Evolutionary conservation across 2,113 vertebrate genomes (phyloP).

Genomic region (Paraplagusia blochii): DNA sequence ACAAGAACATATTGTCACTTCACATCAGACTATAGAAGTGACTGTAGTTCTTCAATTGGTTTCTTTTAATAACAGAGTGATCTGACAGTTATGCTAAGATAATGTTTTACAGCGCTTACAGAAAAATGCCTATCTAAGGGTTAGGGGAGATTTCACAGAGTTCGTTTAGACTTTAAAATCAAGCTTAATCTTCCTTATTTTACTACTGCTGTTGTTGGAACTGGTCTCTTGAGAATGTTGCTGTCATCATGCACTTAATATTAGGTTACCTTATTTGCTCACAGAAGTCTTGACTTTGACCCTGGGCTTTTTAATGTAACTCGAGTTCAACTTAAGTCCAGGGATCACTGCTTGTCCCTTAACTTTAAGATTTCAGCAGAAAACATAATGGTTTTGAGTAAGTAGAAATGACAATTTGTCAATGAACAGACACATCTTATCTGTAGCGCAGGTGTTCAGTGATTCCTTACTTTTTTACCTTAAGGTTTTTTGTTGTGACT

Average conservation of each 20-base stretch:
- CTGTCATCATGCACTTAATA: conserved; percentile 26
- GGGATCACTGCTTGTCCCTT: neutral
- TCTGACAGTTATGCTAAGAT: too few relatives aligned
- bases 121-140: too few relatives aligned
- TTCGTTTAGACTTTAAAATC: too few relatives aligned
- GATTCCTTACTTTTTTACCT: neutral
- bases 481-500: conserved; percentile 25
- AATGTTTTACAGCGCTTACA: too few relatives aligned
- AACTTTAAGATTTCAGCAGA: neutral
- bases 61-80: too few relatives aligned
- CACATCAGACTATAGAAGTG: too few relatives aligned
- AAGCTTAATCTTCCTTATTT: too few relatives aligned
- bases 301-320: conserved; percentile 34
- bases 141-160: too few relatives aligned
- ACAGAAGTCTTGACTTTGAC: conserved; percentile 20
- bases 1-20: too few relatives aligned
- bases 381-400: neutral
- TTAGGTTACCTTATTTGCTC: conserved; percentile 26
- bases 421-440: too few relatives aligned
- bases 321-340: conserved; percentile 51
- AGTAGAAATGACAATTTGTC: neutral
- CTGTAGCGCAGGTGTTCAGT: neutral
- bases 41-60: too few relatives aligned
- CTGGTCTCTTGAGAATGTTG: conserved; percentile 25
- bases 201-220: neutral